A percentile compares a stretch with the other conserved stretches of the same genome.
Conservation (phyloP, 1,140 invertebrate genomes). For the Berghia stephanieae region DNA sequence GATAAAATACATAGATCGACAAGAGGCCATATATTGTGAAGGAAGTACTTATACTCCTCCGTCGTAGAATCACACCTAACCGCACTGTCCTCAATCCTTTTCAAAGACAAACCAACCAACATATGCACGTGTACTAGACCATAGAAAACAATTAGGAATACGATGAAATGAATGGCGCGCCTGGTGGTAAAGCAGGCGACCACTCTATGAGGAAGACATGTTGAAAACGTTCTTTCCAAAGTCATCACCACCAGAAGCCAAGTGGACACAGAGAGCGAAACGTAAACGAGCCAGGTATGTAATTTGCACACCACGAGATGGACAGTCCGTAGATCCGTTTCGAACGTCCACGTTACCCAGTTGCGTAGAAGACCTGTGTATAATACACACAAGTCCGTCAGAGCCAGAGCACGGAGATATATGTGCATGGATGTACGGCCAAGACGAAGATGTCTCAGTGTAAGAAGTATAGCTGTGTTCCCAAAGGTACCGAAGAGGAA, state of each 20-base stretch:
- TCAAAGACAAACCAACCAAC: slow-evolving; percentile 1
- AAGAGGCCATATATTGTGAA: slow-evolving; percentile 28
- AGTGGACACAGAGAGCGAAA: slow-evolving; percentile 35
- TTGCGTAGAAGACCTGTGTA: slow-evolving; percentile 44
- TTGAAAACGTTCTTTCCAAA: slow-evolving; percentile 42
- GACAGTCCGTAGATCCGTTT: slow-evolving; percentile 37
- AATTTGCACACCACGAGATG: slow-evolving; percentile 38
- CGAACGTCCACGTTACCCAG: slow-evolving; percentile 42
- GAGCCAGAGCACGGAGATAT: slow-evolving; percentile 40
- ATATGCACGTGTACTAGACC: slow-evolving; percentile 5
- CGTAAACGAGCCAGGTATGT: slow-evolving; percentile 40
- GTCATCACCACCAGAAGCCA: slow-evolving; percentile 51
- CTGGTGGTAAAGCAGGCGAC: slow-evolving; percentile 30
- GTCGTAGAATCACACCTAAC: not conserved
- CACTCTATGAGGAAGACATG: slow-evolving; percentile 42
- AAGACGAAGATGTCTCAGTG: slow-evolving; percentile 28
- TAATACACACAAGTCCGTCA: slow-evolving; percentile 41
- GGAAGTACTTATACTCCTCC: not conserved
- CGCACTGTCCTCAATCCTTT: not conserved
- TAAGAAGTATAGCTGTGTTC: slow-evolving; percentile 39
- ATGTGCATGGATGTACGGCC: slow-evolving; percentile 33
- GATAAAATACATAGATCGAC: slow-evolving; percentile 32
- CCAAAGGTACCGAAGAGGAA: slow-evolving; percentile 42
- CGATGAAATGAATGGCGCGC: slow-evolving; percentile 8
- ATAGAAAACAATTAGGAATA: slow-evolving; percentile 15